phyloP scores from a whole-genome alignment of 2,888 invertebrate genomes.

The Volucella zonaria region DNA sequence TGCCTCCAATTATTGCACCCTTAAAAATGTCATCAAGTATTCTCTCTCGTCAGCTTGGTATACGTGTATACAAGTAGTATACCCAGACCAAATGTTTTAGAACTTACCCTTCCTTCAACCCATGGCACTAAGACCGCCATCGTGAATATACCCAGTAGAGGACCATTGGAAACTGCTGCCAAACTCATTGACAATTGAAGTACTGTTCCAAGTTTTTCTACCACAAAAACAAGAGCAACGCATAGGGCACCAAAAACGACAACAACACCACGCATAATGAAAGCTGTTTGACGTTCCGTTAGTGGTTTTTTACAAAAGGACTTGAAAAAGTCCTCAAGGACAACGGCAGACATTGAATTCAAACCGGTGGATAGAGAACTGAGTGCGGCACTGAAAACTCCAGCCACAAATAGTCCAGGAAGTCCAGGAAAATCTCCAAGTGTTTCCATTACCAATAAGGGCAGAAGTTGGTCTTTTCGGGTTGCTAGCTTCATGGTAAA shows the following conservation, averaged over 20 bases:
- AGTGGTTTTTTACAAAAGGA: slow-evolving; percentile 84
- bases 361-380: slow-evolving; percentile 91
- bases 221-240: slow-evolving; percentile 85
- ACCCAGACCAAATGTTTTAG: slow-evolving; percentile 42
- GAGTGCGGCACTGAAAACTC: slow-evolving; percentile 94
- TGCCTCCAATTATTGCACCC: slow-evolving; percentile 84
- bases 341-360: slow-evolving; percentile 90
- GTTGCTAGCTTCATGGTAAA: slow-evolving; percentile 84
- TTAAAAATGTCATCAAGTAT: slow-evolving; percentile 75
- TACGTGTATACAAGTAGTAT: slow-evolving; percentile 13
- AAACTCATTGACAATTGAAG: slow-evolving; percentile 87
- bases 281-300: slow-evolving; percentile 84
- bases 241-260: slow-evolving; percentile 86
- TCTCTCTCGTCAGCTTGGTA: slow-evolving; percentile 55
- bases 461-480: slow-evolving; percentile 91
- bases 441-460: slow-evolving; percentile 93
- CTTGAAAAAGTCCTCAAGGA: slow-evolving; percentile 88
- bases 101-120: slow-evolving; percentile 85
- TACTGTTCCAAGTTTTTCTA: slow-evolving; percentile 88
- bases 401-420: slow-evolving; percentile 94
- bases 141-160: slow-evolving; percentile 87
- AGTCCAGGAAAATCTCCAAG: slow-evolving; percentile 90
- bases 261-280: slow-evolving; percentile 87
- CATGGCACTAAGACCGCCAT: slow-evolving; percentile 88
- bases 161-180: slow-evolving; percentile 87